Evolutionary conservation across 2,797 vertebrate genomes (phyloP), one percentile per base, ranked within the genome.

Genomic region (Tenualosa ilisha): DNA sequence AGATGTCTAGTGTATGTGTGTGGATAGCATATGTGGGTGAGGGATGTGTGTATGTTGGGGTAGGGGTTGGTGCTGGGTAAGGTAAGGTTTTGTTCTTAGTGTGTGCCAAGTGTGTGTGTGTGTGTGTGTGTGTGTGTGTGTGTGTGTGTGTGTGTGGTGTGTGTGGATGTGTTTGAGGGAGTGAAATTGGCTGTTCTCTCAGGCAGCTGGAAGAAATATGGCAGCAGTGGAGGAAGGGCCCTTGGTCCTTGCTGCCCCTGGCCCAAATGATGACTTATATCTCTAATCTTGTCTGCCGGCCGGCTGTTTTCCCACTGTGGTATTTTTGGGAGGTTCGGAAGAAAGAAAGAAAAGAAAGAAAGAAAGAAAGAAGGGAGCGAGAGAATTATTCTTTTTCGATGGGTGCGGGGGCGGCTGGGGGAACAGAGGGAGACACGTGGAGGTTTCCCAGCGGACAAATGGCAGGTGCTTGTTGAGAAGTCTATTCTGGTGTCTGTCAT

Each of bases 251-350:
- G 53, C 89, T 82, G 87, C 91, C 63, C 83, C 72, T 84, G 91
- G 93, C 88, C 91, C 90, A 91, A 93, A 93, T 84, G 90, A 92
- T 93, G 92, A 92, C 91, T 93, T 90, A 89, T 87, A 87, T 86
- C 91, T 92, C 92, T 86, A 93, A 94, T 94, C 91, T 90, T 88
- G 91, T 94, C 94, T 93, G 90, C 91, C 87, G 89, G 89, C 90
- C 75, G 87, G 43, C 65, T 56, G 17, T 79, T 46, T 46, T 79
- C 72, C 72, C 17, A 22, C 37, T 79, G 40, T 79, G 37, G 37
- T 79, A 79, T 79, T 65, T 86, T 84, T 72, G 81, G 84, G 81
- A 75, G 8, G 59, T 43, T 68, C 50, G 46, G 53, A 65, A 84
- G 81, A 84, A 81, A 85, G 81, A 68, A 82, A 12, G 7, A 31